A percentile compares a stretch with the other conserved stretches of the same genome.
Conservation (phyloP, 2,113 vertebrate species). For the Condylura cristata region DNA sequence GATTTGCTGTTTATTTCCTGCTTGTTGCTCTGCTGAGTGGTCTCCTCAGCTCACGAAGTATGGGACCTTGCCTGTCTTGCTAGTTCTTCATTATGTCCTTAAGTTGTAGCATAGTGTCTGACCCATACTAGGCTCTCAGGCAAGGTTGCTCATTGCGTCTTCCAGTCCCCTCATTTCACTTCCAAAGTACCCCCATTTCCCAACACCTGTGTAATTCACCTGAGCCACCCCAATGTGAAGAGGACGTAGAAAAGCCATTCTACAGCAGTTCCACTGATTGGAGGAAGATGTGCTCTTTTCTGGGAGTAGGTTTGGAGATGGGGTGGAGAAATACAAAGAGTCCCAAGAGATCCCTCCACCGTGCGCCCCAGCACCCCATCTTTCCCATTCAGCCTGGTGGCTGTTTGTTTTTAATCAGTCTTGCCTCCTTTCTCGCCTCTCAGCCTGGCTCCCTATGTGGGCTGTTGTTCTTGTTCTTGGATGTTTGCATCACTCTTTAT, state of each 20-base stretch:
- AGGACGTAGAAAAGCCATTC: background rate
- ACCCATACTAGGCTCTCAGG: background rate
- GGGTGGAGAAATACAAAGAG: background rate
- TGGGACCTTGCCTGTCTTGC: background rate
- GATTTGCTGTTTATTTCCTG: background rate
- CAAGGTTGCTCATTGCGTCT: background rate
- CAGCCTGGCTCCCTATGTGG: constrained; percentile 55
- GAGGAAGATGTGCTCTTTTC: background rate
- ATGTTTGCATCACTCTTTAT: constrained; percentile 63
- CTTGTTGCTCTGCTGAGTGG: background rate
- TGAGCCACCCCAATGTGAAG: background rate
- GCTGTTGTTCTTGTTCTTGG: constrained; percentile 67
- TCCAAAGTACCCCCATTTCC: background rate
- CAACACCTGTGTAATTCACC: background rate
- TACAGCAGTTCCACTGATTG: background rate
- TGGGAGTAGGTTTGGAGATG: background rate
- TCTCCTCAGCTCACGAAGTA: background rate
- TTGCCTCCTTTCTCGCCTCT: background rate
- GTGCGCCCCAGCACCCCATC: too few relatives aligned
- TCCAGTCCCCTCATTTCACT: background rate
- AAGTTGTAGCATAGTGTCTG: background rate
- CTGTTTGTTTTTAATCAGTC: background rate
- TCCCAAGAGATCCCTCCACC: background rate
- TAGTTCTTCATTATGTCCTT: background rate
- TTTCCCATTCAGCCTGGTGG: background rate